A percentile compares a stretch with the other conserved stretches of the same genome.
Evolutionary conservation across 2,113 vertebrate genomes (phyloP).

Genomic region (Pseudois nayaur): DNA sequence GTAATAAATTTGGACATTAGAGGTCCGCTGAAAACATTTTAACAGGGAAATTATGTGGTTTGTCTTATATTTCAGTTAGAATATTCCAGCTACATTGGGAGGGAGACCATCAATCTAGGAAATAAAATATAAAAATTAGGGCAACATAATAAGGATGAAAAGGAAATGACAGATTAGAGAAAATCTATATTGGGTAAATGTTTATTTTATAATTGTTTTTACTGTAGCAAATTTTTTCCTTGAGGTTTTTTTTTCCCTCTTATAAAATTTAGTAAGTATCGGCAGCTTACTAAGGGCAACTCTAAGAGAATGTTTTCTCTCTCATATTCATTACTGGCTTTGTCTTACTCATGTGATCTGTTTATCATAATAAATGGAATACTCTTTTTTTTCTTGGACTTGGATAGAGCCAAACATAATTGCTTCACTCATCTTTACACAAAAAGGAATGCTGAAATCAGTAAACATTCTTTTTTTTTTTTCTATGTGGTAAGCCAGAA

Average conservation of each 20-base stretch:
- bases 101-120: background rate
- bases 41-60: background rate
- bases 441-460: slow-evolving; percentile 17
- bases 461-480: background rate
- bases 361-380: background rate
- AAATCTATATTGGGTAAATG: background rate
- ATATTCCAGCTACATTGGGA: background rate
- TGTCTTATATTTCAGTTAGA: background rate
- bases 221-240: background rate
- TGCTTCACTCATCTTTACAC: background rate
- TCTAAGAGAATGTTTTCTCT: background rate
- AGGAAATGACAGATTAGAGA: background rate
- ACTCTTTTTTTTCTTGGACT: background rate
- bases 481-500: background rate
- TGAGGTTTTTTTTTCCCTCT: background rate
- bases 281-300: background rate
- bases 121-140: background rate
- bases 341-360: background rate
- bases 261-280: background rate
- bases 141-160: background rate
- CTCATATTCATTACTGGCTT: background rate
- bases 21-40: background rate
- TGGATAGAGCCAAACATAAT: background rate
- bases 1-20: background rate
- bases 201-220: background rate